Base-by-base conservation (phyloP, 35 echinoderm and acorn worm genomes). In the Lytechinus variegatus region DNA sequence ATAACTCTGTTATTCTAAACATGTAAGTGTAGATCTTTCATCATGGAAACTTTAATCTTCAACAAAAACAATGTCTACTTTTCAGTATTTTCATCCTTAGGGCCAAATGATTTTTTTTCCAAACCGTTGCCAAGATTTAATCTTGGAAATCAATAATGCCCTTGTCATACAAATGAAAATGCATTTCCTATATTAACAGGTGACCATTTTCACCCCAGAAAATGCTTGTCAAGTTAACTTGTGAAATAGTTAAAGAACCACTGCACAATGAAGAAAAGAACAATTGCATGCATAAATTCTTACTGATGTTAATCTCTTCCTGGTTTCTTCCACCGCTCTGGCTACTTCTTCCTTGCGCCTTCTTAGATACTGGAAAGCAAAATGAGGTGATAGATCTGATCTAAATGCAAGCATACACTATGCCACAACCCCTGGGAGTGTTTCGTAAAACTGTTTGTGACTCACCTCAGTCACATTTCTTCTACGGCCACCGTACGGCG, bases 281-380 rank as follows among this genome's bases (percentile, higher is more conserved):
- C 1, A 16, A 79, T 24, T 51, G 29, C 88, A 90, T 90, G 88
- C 3, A 90, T 0, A 54, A 1, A 90, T 52, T 96, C 94, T 96
- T 96, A 97, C 97, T 61, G 94, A 89, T 95, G 96, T 94, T 55
- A 97, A 79, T 54, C 97, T 91, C 52, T 95, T 93, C 54, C 97
- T 97, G 54, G 97, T 97, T 54, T 97, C 96, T 61, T 97, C 97
- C 72, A 97, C 97, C 87, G 97, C 97, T 87, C 55, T 96, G 27
- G 97, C 97, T 94, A 96, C 95, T 54, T 95, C 95, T 52, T 97
- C 89, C 87, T 97, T 97, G 61, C 97, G 95, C 86, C 97, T 95
- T 94, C 93, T 95, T 79, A 97, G 97, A 66, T 97, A 97, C 97
- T 97, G 94, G 51, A 94, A 54, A 94, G 95, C 89, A 92, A 92